Conservation (phyloP, 2,888 invertebrate genomes). For the Pyrochroa serraticornis region DNA sequence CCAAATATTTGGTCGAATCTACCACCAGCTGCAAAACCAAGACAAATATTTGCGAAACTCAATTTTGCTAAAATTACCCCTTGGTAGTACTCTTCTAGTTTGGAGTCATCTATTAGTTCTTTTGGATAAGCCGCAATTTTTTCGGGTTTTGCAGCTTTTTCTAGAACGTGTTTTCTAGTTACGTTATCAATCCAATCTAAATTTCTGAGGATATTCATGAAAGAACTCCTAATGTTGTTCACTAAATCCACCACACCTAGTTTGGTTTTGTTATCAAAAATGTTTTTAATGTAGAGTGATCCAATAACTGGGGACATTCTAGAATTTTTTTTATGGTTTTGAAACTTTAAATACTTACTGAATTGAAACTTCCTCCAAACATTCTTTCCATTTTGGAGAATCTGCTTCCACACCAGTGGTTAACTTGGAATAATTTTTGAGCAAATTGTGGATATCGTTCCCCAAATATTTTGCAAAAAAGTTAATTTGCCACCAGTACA, state of each 20-base stretch:
- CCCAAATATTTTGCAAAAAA: constrained; percentile 22
- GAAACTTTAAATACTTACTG: not conserved
- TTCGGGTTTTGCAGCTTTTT: constrained; percentile 76
- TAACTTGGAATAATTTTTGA: constrained; percentile 15
- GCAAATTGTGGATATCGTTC: constrained; percentile 14
- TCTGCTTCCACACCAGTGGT: constrained; percentile 11
- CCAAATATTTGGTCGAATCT: too few species aligned
- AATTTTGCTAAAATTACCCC: too few species aligned
- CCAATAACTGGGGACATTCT: constrained; percentile 73
- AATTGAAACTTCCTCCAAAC: constrained; percentile 13
- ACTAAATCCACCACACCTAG: constrained; percentile 81
- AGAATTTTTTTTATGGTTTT: not conserved
- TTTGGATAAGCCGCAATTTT: constrained; percentile 87
- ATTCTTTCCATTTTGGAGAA: constrained; percentile 26
- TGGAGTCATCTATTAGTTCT: constrained; percentile 77
- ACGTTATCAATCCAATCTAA: constrained; percentile 87
- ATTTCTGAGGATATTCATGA: constrained; percentile 72
- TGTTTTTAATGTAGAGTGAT: constrained; percentile 78
- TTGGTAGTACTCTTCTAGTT: constrained; percentile 74
- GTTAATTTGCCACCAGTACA: constrained; percentile 49
- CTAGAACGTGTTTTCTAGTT: constrained; percentile 72
- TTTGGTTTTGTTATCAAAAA: constrained; percentile 80
- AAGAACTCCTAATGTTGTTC: constrained; percentile 75
- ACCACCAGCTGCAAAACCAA: too few species aligned
- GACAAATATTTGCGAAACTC: too few species aligned